Percentiles rank a stretch among this genome's conserved stretches.
Conservation (phyloP, 2,113 vertebrate genomes). For the Melanotaenia duboulayi region DNA sequence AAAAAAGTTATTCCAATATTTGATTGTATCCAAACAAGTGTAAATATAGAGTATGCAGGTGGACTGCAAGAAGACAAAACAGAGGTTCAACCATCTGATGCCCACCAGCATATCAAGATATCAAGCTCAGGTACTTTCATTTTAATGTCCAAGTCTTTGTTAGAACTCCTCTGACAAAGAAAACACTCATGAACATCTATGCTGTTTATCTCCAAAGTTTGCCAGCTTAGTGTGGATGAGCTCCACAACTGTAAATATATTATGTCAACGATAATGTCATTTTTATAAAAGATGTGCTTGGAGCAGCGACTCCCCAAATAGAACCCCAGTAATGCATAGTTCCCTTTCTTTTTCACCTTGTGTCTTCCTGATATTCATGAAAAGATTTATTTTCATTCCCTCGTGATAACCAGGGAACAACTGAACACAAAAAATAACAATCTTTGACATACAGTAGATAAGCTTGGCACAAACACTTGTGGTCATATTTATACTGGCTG, state of each 20-base stretch:
- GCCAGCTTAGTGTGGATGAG: not conserved
- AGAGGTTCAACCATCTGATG: not conserved
- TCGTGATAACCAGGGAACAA: conserved; percentile 3
- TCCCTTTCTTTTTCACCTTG: not conserved
- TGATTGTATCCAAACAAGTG: not conserved
- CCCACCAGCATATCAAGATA: not conserved
- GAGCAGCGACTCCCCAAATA: not conserved
- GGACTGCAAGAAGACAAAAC: not conserved
- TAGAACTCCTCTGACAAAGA: not conserved
- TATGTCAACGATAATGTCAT: conserved; percentile 56
- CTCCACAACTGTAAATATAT: conserved; percentile 34
- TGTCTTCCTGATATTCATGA: not conserved
- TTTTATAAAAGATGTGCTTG: conserved; percentile 53
- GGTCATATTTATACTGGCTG: conserved; percentile 27
- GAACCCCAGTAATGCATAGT: conserved; percentile 1
- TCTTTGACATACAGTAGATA: conserved; percentile 20
- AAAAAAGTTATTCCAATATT: not conserved
- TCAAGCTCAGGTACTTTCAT: conserved; percentile 13
- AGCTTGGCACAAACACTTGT: conserved; percentile 48
- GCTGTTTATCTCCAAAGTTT: not conserved
- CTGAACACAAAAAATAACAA: not conserved
- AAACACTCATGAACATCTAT: not conserved
- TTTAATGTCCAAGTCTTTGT: not conserved
- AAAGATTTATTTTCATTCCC: not conserved
- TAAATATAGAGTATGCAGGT: not conserved